These are phyloP conservation scores for Sphaeridia pumilis DNA, from an alignment of 2,888 invertebrate species.

Conservation along the genomic window DNA sequence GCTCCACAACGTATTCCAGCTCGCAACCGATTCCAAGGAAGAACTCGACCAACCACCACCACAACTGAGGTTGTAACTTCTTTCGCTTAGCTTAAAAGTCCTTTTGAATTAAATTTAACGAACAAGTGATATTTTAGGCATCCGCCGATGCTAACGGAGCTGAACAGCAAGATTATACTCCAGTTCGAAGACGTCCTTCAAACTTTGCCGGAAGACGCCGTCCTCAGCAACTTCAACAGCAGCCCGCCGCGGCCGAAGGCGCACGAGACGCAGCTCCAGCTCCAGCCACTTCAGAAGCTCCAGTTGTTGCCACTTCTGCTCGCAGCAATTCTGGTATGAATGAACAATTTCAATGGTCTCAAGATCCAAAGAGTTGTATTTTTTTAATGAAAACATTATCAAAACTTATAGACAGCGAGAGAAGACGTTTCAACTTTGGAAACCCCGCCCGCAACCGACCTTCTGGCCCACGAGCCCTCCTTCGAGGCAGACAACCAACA, in stretches of 20 bases:
- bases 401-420: conserved; percentile 3
- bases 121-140: conserved; percentile 6
- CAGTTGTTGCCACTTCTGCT: background rate
- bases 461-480: conserved; percentile 2
- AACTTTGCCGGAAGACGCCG: conserved; percentile 12
- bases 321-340: background rate
- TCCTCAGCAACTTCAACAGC: conserved; percentile 2
- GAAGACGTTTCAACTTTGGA: conserved; percentile 15
- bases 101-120: no score
- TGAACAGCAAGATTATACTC: conserved; percentile 3
- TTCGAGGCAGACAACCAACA: conserved; percentile 9
- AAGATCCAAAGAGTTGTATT: background rate
- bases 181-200: conserved; percentile 5
- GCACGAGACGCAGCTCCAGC: background rate
- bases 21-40: conserved; percentile 10
- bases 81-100: no score
- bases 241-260: background rate
- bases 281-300: conserved; percentile 1
- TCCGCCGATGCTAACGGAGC: background rate
- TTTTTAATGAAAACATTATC: background rate
- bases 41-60: conserved; percentile 13
- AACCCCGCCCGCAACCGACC: conserved; percentile 11
- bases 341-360: background rate
- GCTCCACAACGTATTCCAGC: conserved; percentile 1
- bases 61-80: conserved; percentile 12